Evolutionary conservation across 53 echinoderm and acorn worm species (phyloP).

Genomic region (Holothuria scabra): DNA sequence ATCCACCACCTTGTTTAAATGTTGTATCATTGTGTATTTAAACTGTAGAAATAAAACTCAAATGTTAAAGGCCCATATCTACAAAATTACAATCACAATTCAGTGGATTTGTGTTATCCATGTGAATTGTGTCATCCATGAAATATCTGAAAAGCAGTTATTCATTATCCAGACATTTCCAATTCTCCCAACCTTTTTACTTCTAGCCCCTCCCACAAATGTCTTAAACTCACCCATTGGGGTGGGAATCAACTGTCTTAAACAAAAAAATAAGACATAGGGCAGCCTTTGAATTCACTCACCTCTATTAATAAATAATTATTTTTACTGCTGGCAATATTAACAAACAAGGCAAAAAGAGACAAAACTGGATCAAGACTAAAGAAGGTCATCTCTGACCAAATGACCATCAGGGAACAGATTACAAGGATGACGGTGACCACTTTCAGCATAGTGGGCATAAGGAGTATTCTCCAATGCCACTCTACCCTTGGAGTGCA

Average conservation of each 20-base stretch:
- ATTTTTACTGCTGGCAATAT: constrained; percentile 79
- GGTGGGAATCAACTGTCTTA: too few species aligned
- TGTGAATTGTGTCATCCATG: not conserved
- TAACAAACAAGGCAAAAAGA: constrained; percentile 86
- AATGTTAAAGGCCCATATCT: too few species aligned
- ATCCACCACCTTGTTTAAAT: too few species aligned
- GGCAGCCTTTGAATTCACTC: constrained; percentile 2
- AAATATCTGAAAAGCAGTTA: not conserved
- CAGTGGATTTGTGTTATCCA: not conserved
- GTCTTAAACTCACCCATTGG: too few species aligned
- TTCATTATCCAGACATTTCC: too few species aligned
- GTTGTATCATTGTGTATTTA: too few species aligned
- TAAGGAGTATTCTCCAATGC: constrained; percentile 92
- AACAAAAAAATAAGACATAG: too few species aligned
- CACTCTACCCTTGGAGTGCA: constrained; percentile 94
- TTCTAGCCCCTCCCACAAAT: too few species aligned
- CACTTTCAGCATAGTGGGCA: constrained; percentile 78
- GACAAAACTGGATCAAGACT: constrained; percentile 87
- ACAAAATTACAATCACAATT: not conserved
- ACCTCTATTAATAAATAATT: constrained; percentile 97
- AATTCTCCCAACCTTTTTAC: too few species aligned
- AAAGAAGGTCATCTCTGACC: constrained; percentile 99
- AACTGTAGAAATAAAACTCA: too few species aligned
- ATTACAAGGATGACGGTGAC: constrained; percentile 69
- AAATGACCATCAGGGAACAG: constrained; percentile 92